Base-by-base conservation (phyloP, 1,140 invertebrate species). In the Lysiphlebus fabarum region DNA sequence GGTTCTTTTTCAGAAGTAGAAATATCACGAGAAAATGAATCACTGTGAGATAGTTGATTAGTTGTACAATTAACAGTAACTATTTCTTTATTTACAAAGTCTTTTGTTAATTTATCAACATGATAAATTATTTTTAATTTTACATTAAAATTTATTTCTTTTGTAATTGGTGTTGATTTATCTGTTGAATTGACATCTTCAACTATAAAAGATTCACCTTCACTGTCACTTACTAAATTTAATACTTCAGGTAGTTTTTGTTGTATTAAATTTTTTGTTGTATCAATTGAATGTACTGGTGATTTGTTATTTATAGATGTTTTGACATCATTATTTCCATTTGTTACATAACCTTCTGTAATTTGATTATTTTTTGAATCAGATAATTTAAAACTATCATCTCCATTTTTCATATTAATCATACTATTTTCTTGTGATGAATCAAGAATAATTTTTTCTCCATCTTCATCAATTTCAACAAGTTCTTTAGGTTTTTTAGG, bases 1-100 rank as follows among this genome's bases (percentile, higher is more conserved):
- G 77, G 74, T 11, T 77, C 74, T 44, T 71, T 74, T 7, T 67
- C 73, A n/a, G 77, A 79, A n/a, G 77, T 72, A n/a, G 77, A 79
- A n/a, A 78, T 76, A 41, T 79, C 77, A 12, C 76, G 2, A 77
- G 37, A 2, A 67, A 56, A 76, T 0, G 59, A 65, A 34, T 76
- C 74, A 6, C 64, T 68, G 14, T 56, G 67, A 26, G 17, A 26
- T 26, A 2, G 17, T 26, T 26, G 17, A 26, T 26, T 49, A 8
- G 12, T 1, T 7, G 9, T 11, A 1, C 75, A 76, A 0, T 74
- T 53, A 0, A 73, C 71, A 5, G 40, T 55, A 0, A 66, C 48
- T 6, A 79, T 4, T 61, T 78, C 72, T 57, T 75, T 78, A 3
- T 65, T 61, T 0, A 72, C n/a, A 6, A 68, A 17, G 12, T 77